Conservation (phyloP, 2,113 vertebrate genomes). For the Gallinago jamesoni region DNA sequence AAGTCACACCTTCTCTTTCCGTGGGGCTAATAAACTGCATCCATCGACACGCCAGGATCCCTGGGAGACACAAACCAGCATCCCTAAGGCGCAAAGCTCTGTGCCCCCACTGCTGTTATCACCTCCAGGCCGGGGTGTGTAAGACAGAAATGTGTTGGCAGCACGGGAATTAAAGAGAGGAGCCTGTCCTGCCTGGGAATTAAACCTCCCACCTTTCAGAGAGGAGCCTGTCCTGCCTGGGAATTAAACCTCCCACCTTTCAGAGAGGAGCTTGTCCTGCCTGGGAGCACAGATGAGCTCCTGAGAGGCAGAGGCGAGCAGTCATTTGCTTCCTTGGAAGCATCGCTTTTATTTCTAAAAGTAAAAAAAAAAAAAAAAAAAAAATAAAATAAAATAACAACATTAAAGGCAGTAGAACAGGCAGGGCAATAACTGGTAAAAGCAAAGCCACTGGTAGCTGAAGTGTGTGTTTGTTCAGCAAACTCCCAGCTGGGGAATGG, state of each 20-base stretch:
- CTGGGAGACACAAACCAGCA: background rate
- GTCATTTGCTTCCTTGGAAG: background rate
- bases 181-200: background rate
- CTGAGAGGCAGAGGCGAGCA: background rate
- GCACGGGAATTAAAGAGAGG: background rate
- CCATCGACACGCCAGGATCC: background rate
- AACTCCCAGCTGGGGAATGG: background rate
- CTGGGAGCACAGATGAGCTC: background rate
- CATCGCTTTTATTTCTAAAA: background rate
- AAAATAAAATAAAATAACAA: too few species aligned
- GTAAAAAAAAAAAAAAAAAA: background rate
- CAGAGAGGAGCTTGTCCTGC: background rate
- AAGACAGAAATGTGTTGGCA: background rate
- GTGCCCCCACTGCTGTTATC: background rate
- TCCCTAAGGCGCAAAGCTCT: background rate
- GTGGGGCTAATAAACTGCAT: background rate
- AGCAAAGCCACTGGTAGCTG: background rate
- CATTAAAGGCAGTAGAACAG: background rate
- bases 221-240: background rate
- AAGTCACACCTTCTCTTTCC: background rate
- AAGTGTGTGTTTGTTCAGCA: background rate
- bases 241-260: background rate
- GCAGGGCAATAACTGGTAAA: background rate
- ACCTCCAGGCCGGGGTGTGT: background rate
- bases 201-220: background rate